A percentile compares a stretch with the other conserved stretches of the same genome.
phyloP scores from a whole-genome alignment of 2,797 vertebrate species.

The Trichosurus vulpecula region DNA sequence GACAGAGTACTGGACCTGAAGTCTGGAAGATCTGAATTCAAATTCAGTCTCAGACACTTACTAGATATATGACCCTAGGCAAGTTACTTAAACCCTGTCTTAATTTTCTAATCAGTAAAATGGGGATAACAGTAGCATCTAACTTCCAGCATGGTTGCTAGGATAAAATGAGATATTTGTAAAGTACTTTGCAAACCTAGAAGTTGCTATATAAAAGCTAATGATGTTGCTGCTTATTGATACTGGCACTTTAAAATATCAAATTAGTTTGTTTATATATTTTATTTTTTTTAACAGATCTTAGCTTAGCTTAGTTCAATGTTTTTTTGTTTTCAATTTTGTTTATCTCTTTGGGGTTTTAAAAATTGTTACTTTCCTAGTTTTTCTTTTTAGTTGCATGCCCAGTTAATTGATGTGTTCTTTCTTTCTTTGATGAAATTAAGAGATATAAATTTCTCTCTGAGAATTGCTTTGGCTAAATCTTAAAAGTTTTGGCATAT shows the following conservation, averaged over 20 bases:
- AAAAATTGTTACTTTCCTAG: not conserved
- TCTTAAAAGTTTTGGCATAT: not conserved
- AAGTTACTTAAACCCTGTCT: not conserved
- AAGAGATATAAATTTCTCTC: not conserved
- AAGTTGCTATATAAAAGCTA: too few relatives aligned
- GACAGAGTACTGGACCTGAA: not conserved
- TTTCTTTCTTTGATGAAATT: not conserved
- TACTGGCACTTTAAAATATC: not conserved
- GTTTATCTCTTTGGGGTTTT: not conserved
- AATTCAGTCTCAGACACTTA: not conserved
- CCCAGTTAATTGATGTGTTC: not conserved
- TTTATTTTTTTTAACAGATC: not conserved
- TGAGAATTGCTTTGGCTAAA: not conserved
- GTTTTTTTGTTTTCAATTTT: not conserved
- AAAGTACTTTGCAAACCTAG: too few relatives aligned
- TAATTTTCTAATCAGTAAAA: not conserved
- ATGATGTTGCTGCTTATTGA: not conserved
- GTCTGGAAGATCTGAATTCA: not conserved
- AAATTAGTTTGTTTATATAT: not conserved
- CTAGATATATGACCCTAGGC: not conserved
- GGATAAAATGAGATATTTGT: too few relatives aligned
- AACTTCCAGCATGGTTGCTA: too few relatives aligned
- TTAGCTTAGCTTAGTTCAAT: not conserved
- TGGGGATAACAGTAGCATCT: not conserved
- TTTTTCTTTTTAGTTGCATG: not conserved